Conservation (phyloP, 2,797 vertebrate genomes). For the Sebastes miniatus region DNA sequence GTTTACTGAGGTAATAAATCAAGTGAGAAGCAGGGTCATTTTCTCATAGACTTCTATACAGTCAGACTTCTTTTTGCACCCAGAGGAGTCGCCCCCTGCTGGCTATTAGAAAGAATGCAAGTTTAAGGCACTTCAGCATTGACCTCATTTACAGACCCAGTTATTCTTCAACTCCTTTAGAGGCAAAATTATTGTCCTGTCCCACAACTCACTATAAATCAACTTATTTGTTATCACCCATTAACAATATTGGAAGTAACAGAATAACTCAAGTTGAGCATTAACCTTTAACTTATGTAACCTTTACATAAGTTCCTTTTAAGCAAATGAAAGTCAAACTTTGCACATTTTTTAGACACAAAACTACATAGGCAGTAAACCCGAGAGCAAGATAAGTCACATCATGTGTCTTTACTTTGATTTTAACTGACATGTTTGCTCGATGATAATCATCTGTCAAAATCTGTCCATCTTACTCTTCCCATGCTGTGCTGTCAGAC, state of each 20-base stretch:
- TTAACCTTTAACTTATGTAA: background rate
- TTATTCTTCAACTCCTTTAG: no score
- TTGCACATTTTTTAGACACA: background rate
- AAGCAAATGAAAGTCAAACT: background rate
- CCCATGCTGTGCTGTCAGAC: constrained; percentile 2
- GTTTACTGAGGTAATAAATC: no score
- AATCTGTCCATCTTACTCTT: background rate
- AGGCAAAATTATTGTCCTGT: no score
- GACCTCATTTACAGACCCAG: no score
- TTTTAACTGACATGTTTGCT: background rate
- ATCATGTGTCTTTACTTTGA: constrained; percentile 2
- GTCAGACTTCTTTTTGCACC: no score
- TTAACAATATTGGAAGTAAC: background rate
- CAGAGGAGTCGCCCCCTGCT: no score
- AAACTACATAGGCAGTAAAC: background rate
- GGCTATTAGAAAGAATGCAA: no score
- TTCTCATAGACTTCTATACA: no score
- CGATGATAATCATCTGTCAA: constrained; percentile 28
- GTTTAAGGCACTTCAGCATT: no score
- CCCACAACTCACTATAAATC: background rate
- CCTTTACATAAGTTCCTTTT: background rate
- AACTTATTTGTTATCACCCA: background rate
- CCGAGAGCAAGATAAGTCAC: background rate
- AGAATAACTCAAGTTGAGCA: background rate
- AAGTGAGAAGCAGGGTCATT: no score